Evolutionary conservation across 2,888 invertebrate species (phyloP).

Genomic region (Xestoiulus laeticollis): DNA sequence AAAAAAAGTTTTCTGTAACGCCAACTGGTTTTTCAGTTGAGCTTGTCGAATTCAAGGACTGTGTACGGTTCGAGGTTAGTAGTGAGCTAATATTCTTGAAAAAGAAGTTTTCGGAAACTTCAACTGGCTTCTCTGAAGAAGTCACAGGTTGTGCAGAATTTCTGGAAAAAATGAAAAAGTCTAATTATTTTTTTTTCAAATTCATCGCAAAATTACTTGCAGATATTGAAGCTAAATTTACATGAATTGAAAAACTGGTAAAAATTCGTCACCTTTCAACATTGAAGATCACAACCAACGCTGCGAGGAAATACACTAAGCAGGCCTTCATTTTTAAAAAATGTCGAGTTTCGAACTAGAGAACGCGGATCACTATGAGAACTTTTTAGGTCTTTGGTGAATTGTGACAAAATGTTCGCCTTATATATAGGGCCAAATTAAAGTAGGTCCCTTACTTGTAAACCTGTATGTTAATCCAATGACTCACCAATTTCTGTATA

Average conservation of each 20-base stretch:
- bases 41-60: neutral
- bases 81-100: neutral
- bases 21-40: neutral
- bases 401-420: neutral
- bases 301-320: neutral
- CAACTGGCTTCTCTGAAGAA: neutral
- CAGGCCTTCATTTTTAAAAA: slow-evolving; percentile 11
- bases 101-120: too few relatives aligned
- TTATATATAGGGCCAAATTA: neutral
- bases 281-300: neutral
- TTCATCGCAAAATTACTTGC: neutral
- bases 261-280: neutral
- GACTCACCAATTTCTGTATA: neutral
- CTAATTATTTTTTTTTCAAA: neutral
- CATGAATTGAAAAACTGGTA: neutral
- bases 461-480: neutral
- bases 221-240: neutral
- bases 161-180: neutral
- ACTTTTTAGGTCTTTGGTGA: neutral
- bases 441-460: neutral
- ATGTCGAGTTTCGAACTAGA: neutral
- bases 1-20: neutral
- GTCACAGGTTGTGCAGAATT: neutral
- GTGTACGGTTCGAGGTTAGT: neutral
- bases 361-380: neutral